Conservation (phyloP, 2,797 vertebrate species). For the Pelochelys cantorii region DNA sequence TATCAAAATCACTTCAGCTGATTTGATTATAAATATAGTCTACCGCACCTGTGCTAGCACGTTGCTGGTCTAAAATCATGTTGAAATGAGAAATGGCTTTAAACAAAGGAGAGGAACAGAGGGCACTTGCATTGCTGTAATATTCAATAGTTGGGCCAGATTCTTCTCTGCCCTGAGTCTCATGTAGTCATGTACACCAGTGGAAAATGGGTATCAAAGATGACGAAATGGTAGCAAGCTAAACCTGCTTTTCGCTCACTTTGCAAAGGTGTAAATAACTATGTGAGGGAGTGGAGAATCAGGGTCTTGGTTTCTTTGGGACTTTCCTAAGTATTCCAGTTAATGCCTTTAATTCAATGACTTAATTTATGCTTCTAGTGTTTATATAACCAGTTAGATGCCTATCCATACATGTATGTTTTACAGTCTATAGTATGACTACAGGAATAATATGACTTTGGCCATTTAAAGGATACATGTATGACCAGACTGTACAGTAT, state of each 20-base stretch:
- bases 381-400: conserved; percentile 15
- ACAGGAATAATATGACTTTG: not conserved
- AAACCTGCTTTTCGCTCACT: not conserved
- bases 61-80: conserved; percentile 36
- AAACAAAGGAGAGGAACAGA: not conserved
- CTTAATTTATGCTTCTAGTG: conserved; percentile 30
- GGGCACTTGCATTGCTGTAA: not conserved
- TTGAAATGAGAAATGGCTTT: conserved; percentile 16
- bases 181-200: not conserved
- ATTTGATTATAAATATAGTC: not conserved
- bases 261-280: not conserved
- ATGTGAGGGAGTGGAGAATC: not conserved
- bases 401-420: not conserved
- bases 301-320: conserved; percentile 4
- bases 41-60: not conserved
- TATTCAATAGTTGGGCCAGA: not conserved
- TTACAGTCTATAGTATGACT: conserved; percentile 20
- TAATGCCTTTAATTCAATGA: not conserved
- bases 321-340: not conserved
- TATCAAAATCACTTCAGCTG: conserved; percentile 6
- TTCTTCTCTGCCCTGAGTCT: not conserved
- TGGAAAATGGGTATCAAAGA: not conserved
- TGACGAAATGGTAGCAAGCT: not conserved
- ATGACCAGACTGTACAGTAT: not conserved
- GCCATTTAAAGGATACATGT: not conserved